A percentile compares a stretch with the other conserved stretches of the same genome.
Evolutionary conservation across 2,797 vertebrate species (phyloP).

Genomic region (Trichosurus vulpecula): DNA sequence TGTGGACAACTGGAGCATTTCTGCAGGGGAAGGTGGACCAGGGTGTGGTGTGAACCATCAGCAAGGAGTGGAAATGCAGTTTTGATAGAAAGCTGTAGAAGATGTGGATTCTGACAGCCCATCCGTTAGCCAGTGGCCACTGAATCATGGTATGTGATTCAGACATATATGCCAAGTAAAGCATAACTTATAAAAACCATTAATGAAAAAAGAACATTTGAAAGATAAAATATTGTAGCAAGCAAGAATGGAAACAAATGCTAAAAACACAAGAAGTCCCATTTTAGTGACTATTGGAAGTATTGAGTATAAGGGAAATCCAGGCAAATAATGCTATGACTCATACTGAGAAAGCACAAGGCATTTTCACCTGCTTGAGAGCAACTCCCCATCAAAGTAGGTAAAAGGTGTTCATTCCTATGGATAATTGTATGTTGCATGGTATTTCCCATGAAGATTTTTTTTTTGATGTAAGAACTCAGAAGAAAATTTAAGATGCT

Average conservation of each 20-base stretch:
- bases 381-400: neutral
- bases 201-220: neutral
- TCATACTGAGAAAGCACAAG: neutral
- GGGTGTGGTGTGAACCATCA: too few species aligned
- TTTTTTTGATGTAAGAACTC: neutral
- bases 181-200: neutral
- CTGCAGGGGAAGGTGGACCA: too few species aligned
- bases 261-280: neutral
- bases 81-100: too few species aligned
- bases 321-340: neutral
- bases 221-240: neutral
- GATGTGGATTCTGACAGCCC: too few species aligned
- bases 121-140: too few species aligned
- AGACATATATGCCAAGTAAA: neutral
- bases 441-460: neutral
- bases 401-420: neutral
- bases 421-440: neutral
- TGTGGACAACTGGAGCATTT: too few species aligned
- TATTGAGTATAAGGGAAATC: neutral
- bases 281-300: neutral
- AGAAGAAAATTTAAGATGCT: neutral
- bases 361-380: neutral
- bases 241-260: neutral
- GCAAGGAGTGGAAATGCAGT: neutral
- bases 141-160: too few species aligned